Conservation (phyloP, 2,113 vertebrate species). For the Neofelis nebulosa region DNA sequence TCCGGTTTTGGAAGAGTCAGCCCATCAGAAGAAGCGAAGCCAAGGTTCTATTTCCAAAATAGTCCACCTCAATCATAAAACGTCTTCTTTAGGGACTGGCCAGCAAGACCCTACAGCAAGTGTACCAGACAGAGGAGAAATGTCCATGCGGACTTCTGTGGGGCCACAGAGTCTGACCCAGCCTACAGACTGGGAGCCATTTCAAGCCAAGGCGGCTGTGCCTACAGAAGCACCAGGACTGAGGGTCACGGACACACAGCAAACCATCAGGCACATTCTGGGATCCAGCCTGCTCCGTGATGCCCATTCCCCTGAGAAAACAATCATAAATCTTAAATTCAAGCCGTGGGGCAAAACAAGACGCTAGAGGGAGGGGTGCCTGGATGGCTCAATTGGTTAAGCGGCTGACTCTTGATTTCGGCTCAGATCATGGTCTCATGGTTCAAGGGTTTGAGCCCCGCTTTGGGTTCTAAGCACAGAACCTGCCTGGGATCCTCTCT, state of each 20-base stretch:
- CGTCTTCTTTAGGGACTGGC: neutral
- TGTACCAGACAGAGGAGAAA: neutral
- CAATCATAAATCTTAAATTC: neutral
- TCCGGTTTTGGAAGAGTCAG: neutral
- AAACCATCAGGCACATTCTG: too few species aligned
- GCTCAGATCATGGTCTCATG: too few species aligned
- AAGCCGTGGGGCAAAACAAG: neutral
- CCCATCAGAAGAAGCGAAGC: neutral
- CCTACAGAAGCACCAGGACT: fast-evolving
- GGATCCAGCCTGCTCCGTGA: neutral
- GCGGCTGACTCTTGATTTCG: too few species aligned
- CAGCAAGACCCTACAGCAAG: neutral
- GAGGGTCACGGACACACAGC: too few species aligned
- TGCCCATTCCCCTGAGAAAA: fast-evolving
- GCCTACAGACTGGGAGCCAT: neutral
- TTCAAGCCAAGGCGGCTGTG: neutral
- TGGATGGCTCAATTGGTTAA: too few species aligned
- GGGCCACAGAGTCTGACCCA: neutral
- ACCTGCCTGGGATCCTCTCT: too few species aligned
- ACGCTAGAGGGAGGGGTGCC: too few species aligned
- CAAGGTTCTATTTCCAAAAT: neutral
- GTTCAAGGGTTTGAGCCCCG: too few species aligned
- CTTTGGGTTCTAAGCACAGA: too few species aligned
- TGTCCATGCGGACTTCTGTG: neutral
- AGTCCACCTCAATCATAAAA: neutral